Evolutionary conservation across 2,797 vertebrate genomes (phyloP).

Genomic region (Anguilla marmorata): DNA sequence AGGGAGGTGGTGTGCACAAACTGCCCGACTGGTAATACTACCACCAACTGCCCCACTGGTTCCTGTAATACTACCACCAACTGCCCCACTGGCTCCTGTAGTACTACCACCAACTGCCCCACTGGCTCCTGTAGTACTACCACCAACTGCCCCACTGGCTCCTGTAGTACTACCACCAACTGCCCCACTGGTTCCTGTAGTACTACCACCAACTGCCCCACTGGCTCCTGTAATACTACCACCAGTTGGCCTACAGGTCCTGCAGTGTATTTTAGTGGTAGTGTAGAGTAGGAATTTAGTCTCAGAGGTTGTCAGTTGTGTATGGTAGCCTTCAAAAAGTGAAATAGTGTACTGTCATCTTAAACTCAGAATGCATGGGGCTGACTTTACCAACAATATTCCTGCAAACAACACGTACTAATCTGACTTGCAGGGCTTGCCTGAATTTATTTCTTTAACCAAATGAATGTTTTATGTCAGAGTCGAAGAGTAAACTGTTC

Average conservation of each 20-base stretch:
- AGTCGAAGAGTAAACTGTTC: neutral
- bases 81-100: slow-evolving; percentile 60
- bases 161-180: neutral
- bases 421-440: neutral
- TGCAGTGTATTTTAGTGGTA: neutral
- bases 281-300: neutral
- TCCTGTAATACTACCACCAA: neutral
- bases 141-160: neutral
- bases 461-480: neutral
- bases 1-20: too few species aligned
- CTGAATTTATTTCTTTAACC: neutral
- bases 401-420: neutral
- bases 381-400: neutral
- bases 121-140: neutral
- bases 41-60: neutral
- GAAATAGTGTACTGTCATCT: too few species aligned
- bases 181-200: slow-evolving; percentile 70
- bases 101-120: neutral
- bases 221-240: slow-evolving; percentile 40
- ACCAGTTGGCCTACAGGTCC: slow-evolving; percentile 60
- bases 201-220: slow-evolving; percentile 54
- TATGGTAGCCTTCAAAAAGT: neutral
- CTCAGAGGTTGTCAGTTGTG: neutral
- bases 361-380: neutral
- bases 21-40: slow-evolving; percentile 68